Base-by-base conservation (phyloP, 2,888 invertebrate genomes). In the Chymomyza fuscimana region DNA sequence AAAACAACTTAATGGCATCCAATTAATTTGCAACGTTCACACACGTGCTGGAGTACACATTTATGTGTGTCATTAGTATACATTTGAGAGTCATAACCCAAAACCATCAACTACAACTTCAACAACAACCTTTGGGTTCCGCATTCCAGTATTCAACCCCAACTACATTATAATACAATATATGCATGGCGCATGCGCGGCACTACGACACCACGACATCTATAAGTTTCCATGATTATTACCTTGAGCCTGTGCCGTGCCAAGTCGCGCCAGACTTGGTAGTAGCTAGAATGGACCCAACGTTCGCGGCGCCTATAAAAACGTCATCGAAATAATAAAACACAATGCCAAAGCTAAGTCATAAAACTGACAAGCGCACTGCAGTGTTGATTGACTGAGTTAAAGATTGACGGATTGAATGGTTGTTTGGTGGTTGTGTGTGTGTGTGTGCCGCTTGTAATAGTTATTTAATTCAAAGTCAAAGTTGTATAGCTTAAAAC, bases 401-500 rank as follows among this genome's bases (percentile, higher is more conserved):
- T 46, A 46, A 10, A 6, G 40, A 46, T 46, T 46, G 40, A 46
- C 40, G 10, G 40, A 46, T 12, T 46, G 40, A 46, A 12, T 46
- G 40, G 1, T 12, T 46, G 40, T 4, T 12, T 46, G 40, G 19
- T n/a, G 22, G 54, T 15, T 54, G 54, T 15, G 54, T 16, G 16
- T 4, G 5, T 52, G 58, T 22, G 16, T 51, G 58, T 51, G 50
- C 10, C n/a, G 16, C 59, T 40, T 60, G 67, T 82, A 86, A 84
- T 85, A 79, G 77, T 80, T 79, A 83, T 81, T 83, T 83, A 86
- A 85, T 83, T 88, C n/a, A n/a, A n/a, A n/a, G 40, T 69, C 50
- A 70, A 69, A 69, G 65, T 62, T 59, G 63, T 65, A 64, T 66
- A 69, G 52, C 69, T 25, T n/a, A 22, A 40, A 65, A 16, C 12